Base-by-base conservation (phyloP, 2,888 invertebrate genomes). In the Formica aserva region DNA sequence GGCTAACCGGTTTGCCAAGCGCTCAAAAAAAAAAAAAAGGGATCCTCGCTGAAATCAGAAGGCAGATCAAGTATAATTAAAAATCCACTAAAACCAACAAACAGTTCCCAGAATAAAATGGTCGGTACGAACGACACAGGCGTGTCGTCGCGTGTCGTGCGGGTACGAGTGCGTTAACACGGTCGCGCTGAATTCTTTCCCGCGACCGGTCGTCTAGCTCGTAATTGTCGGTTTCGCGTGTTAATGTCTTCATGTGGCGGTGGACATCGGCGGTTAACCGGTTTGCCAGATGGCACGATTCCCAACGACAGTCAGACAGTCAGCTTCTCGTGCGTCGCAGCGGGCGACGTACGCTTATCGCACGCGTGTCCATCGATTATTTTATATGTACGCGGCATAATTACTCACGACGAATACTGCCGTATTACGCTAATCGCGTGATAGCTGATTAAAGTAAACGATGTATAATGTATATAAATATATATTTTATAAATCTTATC, bases 201-300 rank as follows among this genome's bases (percentile, higher is more conserved):
- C 77, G 38, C 38, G 74, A 55, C 55, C 80, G 78, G 77, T 82
- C 62, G 81, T 78, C 84, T 67, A 83, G 80, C 41, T 74, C 87
- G 87, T 92, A 92, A 92, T 93, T 92, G 92, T 86, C 84, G 87
- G 89, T 86, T 89, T 93, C 89, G 92, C 91, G 91, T 91, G 92
- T 91, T 93, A 92, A 93, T 91, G 92, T 91, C 92, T 92, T 92
- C 88, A 93, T 92, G 88, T 82, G 82, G 88, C 82, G 84, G n/a
- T 52, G 35, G 41, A 57, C n/a, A 74, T 84, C 83, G 78, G 83
- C 22, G 83, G 60, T 67, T 87, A 86, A 90, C 91, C 88, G 88
- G 88, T 88, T 89, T 82, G 35, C 83, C 90, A 84, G 84, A 77
- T 90, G 88, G 86, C 85, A 67, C 32, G 81, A 67, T 86, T 90